Evolutionary conservation across 1,140 invertebrate genomes (phyloP).

Genomic region (Lamellibrachia luymesi): DNA sequence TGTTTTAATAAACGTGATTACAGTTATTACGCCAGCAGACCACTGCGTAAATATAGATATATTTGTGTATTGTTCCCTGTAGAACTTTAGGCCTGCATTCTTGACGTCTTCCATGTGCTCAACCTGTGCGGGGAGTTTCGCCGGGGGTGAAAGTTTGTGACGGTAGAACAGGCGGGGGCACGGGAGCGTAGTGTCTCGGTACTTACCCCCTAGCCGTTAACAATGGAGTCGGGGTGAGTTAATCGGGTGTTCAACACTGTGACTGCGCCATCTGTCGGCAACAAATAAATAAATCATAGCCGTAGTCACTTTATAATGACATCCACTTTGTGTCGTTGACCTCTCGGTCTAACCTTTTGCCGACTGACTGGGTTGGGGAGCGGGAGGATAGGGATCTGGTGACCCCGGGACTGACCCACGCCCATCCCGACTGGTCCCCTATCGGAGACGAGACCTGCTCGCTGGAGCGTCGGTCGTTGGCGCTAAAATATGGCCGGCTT

Average conservation of each 20-base stretch:
- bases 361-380: neutral
- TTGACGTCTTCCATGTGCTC: neutral
- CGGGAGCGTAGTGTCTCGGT: neutral
- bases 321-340: neutral
- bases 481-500: neutral
- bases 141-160: neutral
- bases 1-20: too few species aligned
- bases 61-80: neutral
- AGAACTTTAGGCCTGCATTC: neutral
- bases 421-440: slow-evolving; percentile 6
- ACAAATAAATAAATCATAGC: neutral
- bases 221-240: neutral
- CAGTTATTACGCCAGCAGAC: too few species aligned
- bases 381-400: neutral
- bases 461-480: neutral
- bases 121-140: neutral
- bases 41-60: neutral
- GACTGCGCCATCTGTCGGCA: neutral
- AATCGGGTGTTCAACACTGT: neutral
- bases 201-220: neutral
- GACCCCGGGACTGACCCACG: neutral
- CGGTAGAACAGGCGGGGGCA: neutral
- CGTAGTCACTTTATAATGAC: neutral
- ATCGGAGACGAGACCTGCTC: slow-evolving; percentile 7
- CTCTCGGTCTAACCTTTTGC: neutral